Evolutionary conservation across 2,888 invertebrate genomes (phyloP).

Genomic region (Stenurella melanura): DNA sequence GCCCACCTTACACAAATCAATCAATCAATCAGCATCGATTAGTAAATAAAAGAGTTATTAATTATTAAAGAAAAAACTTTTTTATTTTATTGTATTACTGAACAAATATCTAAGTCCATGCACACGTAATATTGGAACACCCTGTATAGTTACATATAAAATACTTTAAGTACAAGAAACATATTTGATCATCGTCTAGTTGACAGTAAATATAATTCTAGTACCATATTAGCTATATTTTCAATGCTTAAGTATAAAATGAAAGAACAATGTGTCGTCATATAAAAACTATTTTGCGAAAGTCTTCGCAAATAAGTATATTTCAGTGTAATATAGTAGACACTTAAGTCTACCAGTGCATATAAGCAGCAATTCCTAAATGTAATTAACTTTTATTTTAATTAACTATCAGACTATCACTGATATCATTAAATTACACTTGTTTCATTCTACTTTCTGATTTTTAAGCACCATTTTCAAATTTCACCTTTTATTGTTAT

Average conservation of each 20-base stretch:
- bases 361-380: constrained; percentile 25
- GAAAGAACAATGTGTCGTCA: background rate
- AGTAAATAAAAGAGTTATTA: no score
- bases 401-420: constrained; percentile 18
- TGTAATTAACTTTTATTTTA: constrained; percentile 19
- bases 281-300: background rate
- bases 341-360: constrained; percentile 12
- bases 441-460: constrained; percentile 33
- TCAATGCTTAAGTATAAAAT: background rate
- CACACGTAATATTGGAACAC: no score
- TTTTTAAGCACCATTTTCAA: constrained; percentile 24
- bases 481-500: constrained; percentile 35
- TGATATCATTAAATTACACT: constrained; percentile 30
- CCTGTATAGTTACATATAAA: no score
- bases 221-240: background rate
- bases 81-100: no score
- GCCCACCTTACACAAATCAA: no score
- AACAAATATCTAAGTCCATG: no score
- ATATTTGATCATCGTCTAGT: no score
- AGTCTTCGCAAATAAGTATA: constrained; percentile 9
- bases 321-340: background rate
- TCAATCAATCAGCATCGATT: no score
- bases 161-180: no score
- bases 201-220: background rate
- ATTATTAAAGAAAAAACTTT: no score